Percentiles rank a stretch among this genome's conserved stretches.
Conservation (phyloP, 2,113 vertebrate genomes). For the Nothoprocta pentlandii region DNA sequence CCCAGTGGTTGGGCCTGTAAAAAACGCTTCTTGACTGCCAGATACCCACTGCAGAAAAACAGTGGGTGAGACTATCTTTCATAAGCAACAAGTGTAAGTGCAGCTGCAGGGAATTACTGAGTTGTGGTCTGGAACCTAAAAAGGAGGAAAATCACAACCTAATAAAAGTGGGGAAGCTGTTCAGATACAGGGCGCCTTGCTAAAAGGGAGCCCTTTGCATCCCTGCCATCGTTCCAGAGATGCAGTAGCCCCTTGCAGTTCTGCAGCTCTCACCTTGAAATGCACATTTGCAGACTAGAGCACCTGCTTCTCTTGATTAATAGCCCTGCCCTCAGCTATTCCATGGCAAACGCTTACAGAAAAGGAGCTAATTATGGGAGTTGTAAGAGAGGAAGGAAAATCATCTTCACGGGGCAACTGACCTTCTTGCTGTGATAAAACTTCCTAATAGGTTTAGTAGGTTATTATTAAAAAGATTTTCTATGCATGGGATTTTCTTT, state of each 20-base stretch:
- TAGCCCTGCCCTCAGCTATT: neutral
- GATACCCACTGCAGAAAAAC: neutral
- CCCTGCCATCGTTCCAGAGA: accelerated
- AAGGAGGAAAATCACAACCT: neutral
- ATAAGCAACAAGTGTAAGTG: neutral
- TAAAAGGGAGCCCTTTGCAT: neutral
- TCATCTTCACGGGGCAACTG: neutral
- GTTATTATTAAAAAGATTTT: slow-evolving; percentile 21
- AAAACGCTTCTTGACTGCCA: neutral
- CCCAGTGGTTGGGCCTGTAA: neutral
- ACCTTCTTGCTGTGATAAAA: neutral
- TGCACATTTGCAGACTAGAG: neutral
- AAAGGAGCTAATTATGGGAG: neutral
- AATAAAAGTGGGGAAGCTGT: neutral
- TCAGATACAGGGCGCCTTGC: neutral
- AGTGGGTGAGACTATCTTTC: neutral
- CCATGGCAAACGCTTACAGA: neutral
- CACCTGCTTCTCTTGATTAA: neutral
- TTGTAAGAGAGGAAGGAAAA: neutral
- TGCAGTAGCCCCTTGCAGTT: accelerated
- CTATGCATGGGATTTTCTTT: neutral
- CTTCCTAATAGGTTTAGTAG: slow-evolving; percentile 20
- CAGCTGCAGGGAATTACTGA: neutral
- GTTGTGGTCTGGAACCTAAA: neutral
- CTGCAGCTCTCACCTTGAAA: neutral